A percentile compares a stretch with the other conserved stretches of the same genome.
Evolutionary conservation across 2,888 invertebrate genomes (phyloP).

Genomic region (Ecdyonurus torrentis): DNA sequence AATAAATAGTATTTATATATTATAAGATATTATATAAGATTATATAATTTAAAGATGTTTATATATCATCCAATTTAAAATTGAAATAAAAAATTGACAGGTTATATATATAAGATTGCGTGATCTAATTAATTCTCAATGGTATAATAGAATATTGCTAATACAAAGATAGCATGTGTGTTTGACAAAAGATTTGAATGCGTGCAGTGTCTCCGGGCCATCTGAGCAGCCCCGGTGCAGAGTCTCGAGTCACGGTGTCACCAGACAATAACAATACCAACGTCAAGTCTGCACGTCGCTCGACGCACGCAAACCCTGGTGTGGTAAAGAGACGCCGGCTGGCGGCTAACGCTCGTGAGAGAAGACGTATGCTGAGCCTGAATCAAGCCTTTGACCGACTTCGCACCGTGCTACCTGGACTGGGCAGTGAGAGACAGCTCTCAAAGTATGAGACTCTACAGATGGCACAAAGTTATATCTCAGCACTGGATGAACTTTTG

Average conservation of each 20-base stretch:
- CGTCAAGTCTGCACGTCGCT: not conserved
- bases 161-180: no score
- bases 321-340: conserved; percentile 66
- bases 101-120: no score
- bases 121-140: no score
- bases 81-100: no score
- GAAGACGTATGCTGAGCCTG: conserved; percentile 83
- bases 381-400: conserved; percentile 88
- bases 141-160: no score
- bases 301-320: conserved; percentile 44
- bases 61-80: no score
- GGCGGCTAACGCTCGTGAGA: conserved; percentile 85
- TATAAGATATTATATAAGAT: no score
- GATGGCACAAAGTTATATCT: conserved; percentile 93
- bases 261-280: not conserved
- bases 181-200: no score
- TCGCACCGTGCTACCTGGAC: conserved; percentile 75
- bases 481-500: conserved; percentile 72
- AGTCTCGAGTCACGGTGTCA: not conserved
- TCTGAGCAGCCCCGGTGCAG: not conserved
- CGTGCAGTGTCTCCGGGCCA: not conserved
- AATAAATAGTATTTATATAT: no score
- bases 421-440: conserved; percentile 79
- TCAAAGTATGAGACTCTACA: conserved; percentile 94
- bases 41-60: no score